Base-by-base conservation (phyloP, 2,888 invertebrate species). In the Lottia gigantea region DNA sequence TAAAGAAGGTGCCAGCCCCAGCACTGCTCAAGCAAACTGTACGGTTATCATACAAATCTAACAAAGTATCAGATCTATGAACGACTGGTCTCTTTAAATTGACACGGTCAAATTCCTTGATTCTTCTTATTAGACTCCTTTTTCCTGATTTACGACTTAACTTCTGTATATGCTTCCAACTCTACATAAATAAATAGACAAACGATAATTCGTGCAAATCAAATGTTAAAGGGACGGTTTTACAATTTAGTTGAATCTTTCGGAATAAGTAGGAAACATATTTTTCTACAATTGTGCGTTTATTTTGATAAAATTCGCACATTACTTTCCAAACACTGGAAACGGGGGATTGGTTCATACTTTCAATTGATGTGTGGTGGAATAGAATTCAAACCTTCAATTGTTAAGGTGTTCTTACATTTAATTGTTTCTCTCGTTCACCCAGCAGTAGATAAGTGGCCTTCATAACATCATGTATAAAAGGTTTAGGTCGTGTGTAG, bases 1-100 rank as follows among this genome's bases (percentile, higher is more conserved):
- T 72, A 64, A 81, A 83, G 74, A 85, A 85, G 2, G 85, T 77
- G 1, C 81, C 81, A 14, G 84, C 84, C 12, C 83, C 84, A 2
- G 82, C 76, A 68, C 85, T 85, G 67, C 80, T 78, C 64, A 79
- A 76, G 26, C 83, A 67, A 25, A 81, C 81, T 19, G 77, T 73
- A n/a, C 74, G 64, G 64, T 82, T 71, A 31, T 76, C 77, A 23
- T 78, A 76, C 11, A 63, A 19, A 16, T 70, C 64, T 46, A 82
- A 73, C 25, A 78, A 64, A 3, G 71, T 23, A 63, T 78, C 70
- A 0, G 77, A 72, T 14, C 68, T 66, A 3, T 67, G 19, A 0
- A 71, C 73, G 11, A 71, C 71, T 12, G 68, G 71, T n/a, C 66
- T 49, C 23, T 68, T 71, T 68, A 82, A 40, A 26, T 70, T 68